Evolutionary conservation across 2,888 invertebrate genomes (phyloP).

Genomic region (Desoria tigrina): DNA sequence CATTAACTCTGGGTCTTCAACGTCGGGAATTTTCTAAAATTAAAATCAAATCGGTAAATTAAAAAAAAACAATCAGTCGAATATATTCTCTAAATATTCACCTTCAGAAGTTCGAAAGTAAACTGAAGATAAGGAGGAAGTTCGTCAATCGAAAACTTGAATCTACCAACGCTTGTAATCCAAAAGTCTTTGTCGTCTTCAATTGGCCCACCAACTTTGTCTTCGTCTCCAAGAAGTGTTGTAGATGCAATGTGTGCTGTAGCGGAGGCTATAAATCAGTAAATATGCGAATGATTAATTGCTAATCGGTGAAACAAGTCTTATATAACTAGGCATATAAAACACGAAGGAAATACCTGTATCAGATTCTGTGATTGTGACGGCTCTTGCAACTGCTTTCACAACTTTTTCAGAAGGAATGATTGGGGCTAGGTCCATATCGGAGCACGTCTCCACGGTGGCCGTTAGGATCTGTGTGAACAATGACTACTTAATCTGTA

Average conservation of each 20-base stretch:
- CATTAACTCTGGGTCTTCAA: slow-evolving; percentile 81
- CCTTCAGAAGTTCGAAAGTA: slow-evolving; percentile 84
- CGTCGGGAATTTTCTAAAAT: slow-evolving; percentile 63
- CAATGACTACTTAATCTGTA: too few relatives aligned
- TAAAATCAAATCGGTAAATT: background rate
- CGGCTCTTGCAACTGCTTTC: slow-evolving; percentile 79
- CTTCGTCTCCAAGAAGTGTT: slow-evolving; percentile 73
- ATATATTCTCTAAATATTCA: too few relatives aligned
- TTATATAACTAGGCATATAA: too few relatives aligned
- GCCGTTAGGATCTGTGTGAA: slow-evolving; percentile 83
- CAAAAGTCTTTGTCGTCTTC: slow-evolving; percentile 80
- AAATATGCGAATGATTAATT: too few relatives aligned
- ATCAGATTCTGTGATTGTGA: slow-evolving; percentile 85
- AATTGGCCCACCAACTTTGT: slow-evolving; percentile 55
- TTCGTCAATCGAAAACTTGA: slow-evolving; percentile 85
- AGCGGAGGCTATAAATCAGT: slow-evolving; percentile 63
- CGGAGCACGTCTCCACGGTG: slow-evolving; percentile 90
- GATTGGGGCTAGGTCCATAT: slow-evolving; percentile 82
- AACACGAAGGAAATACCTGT: slow-evolving; percentile 64
- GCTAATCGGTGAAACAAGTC: too few relatives aligned
- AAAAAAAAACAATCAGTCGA: background rate
- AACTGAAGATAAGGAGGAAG: slow-evolving; percentile 90
- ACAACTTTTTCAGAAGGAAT: slow-evolving; percentile 73
- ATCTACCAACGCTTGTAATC: slow-evolving; percentile 90
- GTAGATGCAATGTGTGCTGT: slow-evolving; percentile 74